Evolutionary conservation across 1,140 invertebrate species (phyloP).

Genomic region (Calycopis cecrops): DNA sequence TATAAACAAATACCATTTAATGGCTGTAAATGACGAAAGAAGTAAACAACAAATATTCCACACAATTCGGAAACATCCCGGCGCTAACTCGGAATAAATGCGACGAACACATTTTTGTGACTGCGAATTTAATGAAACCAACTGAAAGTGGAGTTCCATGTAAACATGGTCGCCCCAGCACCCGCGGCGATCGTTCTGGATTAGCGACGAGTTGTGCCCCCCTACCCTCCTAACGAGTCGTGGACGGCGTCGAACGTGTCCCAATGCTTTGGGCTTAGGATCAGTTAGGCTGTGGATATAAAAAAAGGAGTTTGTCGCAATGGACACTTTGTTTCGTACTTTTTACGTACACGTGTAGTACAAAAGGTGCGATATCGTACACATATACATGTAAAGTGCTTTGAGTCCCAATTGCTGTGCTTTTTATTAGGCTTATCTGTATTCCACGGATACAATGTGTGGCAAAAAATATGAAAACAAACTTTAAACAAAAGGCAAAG

Average conservation of each 20-base stretch:
- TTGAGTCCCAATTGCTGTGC: background rate
- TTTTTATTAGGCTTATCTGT: background rate
- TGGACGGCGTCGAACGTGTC: constrained; percentile 30
- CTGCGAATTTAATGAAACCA: constrained; percentile 12
- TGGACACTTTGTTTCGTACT: constrained; percentile 4
- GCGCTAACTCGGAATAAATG: background rate
- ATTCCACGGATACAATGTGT: no score
- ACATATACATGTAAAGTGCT: background rate
- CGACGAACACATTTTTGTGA: constrained; percentile 8
- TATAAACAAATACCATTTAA: no score
- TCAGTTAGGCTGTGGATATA: constrained; percentile 26
- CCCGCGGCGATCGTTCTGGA: constrained; percentile 38
- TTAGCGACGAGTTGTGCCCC: constrained; percentile 23
- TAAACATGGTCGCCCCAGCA: constrained; percentile 33
- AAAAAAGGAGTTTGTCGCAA: constrained; percentile 19
- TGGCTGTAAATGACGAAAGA: no score
- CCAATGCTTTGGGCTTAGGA: constrained; percentile 28
- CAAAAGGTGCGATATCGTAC: background rate
- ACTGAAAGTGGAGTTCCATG: constrained; percentile 43
- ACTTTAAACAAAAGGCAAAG: no score
- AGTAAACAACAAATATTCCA: no score
- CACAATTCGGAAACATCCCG: no score
- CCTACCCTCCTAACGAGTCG: constrained; percentile 1
- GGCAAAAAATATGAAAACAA: no score
- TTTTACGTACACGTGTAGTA: background rate